These are phyloP conservation scores for Leucoraja erinaceus DNA, from an alignment of 2,113 vertebrate genomes.

Conservation along the genomic window DNA sequence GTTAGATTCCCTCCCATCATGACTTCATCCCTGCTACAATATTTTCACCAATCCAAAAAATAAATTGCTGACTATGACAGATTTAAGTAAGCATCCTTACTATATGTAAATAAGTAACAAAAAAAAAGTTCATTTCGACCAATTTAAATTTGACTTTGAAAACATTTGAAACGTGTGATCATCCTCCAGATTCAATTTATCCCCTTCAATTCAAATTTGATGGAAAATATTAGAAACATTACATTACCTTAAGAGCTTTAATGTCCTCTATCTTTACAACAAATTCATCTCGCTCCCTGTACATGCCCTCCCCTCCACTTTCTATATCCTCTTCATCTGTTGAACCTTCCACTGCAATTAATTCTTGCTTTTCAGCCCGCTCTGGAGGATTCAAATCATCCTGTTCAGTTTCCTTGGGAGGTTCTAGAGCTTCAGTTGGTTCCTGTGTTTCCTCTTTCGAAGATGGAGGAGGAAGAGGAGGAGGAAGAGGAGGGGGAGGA, in stretches of 20 bases:
- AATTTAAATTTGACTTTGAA: background rate
- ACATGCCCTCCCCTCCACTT: constrained; percentile 95
- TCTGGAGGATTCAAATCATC: constrained; percentile 60
- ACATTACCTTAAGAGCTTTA: constrained; percentile 75
- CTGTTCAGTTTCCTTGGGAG: constrained; percentile 50
- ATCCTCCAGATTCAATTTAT: background rate
- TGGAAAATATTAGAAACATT: background rate
- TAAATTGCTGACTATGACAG: too few relatives aligned
- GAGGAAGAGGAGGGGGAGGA: constrained; percentile 47
- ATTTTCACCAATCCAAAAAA: too few relatives aligned
- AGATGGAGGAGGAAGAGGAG: constrained; percentile 44
- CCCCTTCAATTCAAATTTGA: background rate
- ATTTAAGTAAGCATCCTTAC: too few relatives aligned
- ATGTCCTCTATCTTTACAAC: constrained; percentile 96
- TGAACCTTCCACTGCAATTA: constrained; percentile 83
- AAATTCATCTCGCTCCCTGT: constrained; percentile 92
- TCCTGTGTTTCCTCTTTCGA: constrained; percentile 50
- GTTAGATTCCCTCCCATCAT: background rate
- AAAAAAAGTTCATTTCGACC: too few relatives aligned
- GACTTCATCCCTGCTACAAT: background rate
- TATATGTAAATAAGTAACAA: too few relatives aligned
- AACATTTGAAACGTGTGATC: background rate
- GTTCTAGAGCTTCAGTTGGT: constrained; percentile 50
- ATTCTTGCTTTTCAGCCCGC: constrained; percentile 63
- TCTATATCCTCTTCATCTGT: constrained; percentile 85